Percentiles rank a stretch among this genome's conserved stretches.
Conservation (phyloP, 2,113 vertebrate genomes). For the Acanthochromis polyacanthus region DNA sequence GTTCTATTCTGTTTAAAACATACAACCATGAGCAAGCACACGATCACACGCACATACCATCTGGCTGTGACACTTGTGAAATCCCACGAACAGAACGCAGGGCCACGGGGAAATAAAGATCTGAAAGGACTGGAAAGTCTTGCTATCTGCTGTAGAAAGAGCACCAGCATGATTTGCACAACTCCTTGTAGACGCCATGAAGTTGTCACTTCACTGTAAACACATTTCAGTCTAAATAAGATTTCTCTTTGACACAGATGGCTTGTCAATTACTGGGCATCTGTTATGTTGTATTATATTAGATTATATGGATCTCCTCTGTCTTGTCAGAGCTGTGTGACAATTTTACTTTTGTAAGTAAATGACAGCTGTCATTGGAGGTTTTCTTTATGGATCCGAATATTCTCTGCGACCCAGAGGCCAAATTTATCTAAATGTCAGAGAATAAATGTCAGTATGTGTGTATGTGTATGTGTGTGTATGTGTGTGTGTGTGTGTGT, state of each 20-base stretch:
- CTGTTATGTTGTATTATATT: conserved; percentile 35
- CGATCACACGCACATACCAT: conserved; percentile 50
- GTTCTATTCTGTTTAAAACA: conserved; percentile 41
- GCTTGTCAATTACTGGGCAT: conserved; percentile 31
- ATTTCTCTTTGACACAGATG: conserved; percentile 23
- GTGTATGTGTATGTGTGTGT: too few species aligned
- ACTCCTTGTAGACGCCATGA: neutral
- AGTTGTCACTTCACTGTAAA: conserved; percentile 28
- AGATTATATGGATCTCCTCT: neutral
- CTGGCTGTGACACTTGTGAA: conserved; percentile 60
- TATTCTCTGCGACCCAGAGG: conserved; percentile 41
- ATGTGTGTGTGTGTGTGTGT: too few species aligned
- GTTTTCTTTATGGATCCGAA: conserved; percentile 47
- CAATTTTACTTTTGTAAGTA: conserved; percentile 38
- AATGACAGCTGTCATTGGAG: conserved; percentile 42
- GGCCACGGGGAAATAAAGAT: conserved; percentile 39
- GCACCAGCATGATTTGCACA: neutral
- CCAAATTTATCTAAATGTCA: conserved; percentile 54
- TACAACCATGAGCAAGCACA: conserved; percentile 16
- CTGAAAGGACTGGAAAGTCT: conserved; percentile 28
- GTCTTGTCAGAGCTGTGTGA: conserved; percentile 19
- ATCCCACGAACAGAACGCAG: conserved; percentile 38
- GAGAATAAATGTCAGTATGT: conserved; percentile 51
- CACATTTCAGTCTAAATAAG: conserved; percentile 10
- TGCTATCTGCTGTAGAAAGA: conserved; percentile 13